Evolutionary conservation across 2,113 vertebrate species (phyloP).

Genomic region (Chamaetylas fuelleborni): DNA sequence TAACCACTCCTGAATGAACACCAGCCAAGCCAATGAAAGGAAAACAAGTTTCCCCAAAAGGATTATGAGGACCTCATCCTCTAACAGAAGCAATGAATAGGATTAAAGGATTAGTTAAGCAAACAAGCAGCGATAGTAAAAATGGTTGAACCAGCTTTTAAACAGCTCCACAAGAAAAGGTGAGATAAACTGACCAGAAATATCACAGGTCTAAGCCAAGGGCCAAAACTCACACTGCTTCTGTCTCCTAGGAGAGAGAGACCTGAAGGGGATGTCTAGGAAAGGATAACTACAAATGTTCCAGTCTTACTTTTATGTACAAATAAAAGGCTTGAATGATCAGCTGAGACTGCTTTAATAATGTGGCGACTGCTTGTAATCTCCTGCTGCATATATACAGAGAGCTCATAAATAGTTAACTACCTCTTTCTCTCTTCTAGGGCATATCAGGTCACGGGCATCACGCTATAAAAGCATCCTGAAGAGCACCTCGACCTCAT

Average conservation of each 20-base stretch:
- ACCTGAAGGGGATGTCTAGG: background rate
- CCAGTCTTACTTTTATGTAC: background rate
- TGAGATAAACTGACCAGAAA: background rate
- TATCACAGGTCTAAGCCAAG: background rate
- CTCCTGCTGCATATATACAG: background rate
- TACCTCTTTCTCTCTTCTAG: background rate
- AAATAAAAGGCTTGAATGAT: background rate
- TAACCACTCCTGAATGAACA: background rate
- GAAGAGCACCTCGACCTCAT: background rate
- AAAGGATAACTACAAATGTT: background rate
- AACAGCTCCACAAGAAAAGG: background rate
- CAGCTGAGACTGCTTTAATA: background rate
- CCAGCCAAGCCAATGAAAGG: background rate
- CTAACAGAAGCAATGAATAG: background rate
- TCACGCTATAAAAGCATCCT: accelerated
- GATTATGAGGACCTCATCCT: background rate
- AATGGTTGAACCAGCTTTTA: background rate
- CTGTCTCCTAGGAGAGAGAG: background rate
- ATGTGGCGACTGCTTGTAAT: background rate
- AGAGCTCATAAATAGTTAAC: background rate
- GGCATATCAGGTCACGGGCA: background rate
- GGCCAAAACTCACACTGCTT: background rate
- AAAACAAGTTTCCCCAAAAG: background rate
- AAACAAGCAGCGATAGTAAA: background rate
- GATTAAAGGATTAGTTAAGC: constrained; percentile 16